A percentile compares a stretch with the other conserved stretches of the same genome.
phyloP scores from a whole-genome alignment of 2,888 invertebrate genomes.

The Tachina lurida region DNA sequence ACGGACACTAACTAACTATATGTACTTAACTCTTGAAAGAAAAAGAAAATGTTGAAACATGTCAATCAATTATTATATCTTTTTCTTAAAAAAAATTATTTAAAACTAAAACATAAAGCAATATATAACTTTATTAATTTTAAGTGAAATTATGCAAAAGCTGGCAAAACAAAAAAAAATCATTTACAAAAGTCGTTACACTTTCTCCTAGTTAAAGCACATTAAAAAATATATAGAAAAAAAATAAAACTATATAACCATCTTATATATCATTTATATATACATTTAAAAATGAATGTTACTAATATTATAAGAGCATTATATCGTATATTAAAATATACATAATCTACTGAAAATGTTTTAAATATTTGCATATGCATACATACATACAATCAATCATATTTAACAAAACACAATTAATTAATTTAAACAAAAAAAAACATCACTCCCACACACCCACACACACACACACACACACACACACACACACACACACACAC shows the following conservation, averaged over 20 bases:
- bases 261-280: background rate
- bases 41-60: slow-evolving; percentile 53
- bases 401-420: slow-evolving; percentile 47
- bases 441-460: background rate
- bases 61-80: slow-evolving; percentile 59
- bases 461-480: background rate
- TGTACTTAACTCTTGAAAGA: slow-evolving; percentile 61
- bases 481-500: background rate
- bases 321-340: slow-evolving; percentile 41
- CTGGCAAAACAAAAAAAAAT: slow-evolving; percentile 33
- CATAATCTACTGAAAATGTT: slow-evolving; percentile 11
- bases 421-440: too few relatives aligned
- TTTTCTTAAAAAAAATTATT: background rate
- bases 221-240: slow-evolving; percentile 1
- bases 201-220: slow-evolving; percentile 31
- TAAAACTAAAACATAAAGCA: background rate
- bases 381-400: slow-evolving; percentile 16
- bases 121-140: slow-evolving; percentile 22
- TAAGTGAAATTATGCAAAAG: slow-evolving; percentile 11
- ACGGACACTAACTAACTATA: slow-evolving; percentile 41
- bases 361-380: background rate
- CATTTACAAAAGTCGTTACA: slow-evolving; percentile 11
- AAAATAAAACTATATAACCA: background rate
- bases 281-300: slow-evolving; percentile 28
- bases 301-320: slow-evolving; percentile 62